These are phyloP conservation scores for Sebastes flavidus DNA, from an alignment of 2,797 vertebrate genomes.

Conservation along the genomic window DNA sequence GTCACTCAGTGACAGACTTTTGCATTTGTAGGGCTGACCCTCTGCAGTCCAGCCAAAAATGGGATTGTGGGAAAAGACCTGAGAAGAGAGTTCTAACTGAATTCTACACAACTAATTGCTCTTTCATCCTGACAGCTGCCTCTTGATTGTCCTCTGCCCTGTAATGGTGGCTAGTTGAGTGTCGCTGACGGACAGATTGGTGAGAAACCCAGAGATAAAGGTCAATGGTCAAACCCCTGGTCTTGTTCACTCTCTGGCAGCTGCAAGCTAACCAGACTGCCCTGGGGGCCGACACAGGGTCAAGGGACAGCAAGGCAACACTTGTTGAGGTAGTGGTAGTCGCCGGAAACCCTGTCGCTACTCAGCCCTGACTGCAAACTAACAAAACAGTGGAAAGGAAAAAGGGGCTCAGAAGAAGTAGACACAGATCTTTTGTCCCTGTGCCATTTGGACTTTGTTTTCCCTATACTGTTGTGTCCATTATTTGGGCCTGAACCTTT, in stretches of 20 bases:
- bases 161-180: slow-evolving; percentile 24
- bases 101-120: slow-evolving; percentile 8
- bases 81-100: slow-evolving; percentile 15
- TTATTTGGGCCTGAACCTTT: slow-evolving; percentile 19
- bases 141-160: slow-evolving; percentile 29
- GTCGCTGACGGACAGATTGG: slow-evolving; percentile 60
- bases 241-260: slow-evolving; percentile 61
- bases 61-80: slow-evolving; percentile 4
- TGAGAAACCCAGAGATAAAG: slow-evolving; percentile 42
- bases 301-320: slow-evolving; percentile 6
- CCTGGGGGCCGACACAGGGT: slow-evolving; percentile 35
- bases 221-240: slow-evolving; percentile 73
- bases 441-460: slow-evolving; percentile 25
- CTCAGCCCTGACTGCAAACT: slow-evolving; percentile 10
- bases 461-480: background rate
- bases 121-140: slow-evolving; percentile 16
- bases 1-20: too few relatives aligned
- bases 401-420: background rate
- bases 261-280: slow-evolving; percentile 54
- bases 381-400: background rate
- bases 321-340: background rate
- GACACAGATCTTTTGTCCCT: slow-evolving; percentile 4
- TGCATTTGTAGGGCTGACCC: too few relatives aligned
- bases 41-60: background rate
- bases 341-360: background rate